Conservation (phyloP, 2,113 vertebrate species). For the Mormoops blainvillei region DNA sequence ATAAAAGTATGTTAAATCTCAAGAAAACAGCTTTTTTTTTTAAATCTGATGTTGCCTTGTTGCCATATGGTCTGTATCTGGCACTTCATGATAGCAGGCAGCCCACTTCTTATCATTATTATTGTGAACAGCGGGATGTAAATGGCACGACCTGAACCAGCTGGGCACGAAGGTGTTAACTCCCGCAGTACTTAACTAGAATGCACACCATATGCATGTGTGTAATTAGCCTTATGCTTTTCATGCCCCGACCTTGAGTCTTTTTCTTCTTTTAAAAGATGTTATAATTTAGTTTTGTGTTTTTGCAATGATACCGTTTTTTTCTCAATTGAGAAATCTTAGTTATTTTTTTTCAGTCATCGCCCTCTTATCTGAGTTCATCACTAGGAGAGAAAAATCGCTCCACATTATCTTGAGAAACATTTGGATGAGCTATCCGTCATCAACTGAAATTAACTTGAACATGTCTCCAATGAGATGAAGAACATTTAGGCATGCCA, state of each 20-base stretch:
- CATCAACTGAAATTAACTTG: slow-evolving; percentile 69
- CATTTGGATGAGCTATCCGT: slow-evolving; percentile 58
- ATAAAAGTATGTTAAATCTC: neutral
- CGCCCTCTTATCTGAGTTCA: slow-evolving; percentile 44
- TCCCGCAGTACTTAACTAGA: neutral
- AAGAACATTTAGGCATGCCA: slow-evolving; percentile 61
- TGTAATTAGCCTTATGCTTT: slow-evolving; percentile 5
- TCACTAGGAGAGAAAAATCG: slow-evolving; percentile 13
- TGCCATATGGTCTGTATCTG: slow-evolving; percentile 29
- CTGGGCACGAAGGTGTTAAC: slow-evolving; percentile 54
- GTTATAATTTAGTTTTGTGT: neutral
- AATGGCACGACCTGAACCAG: slow-evolving; percentile 37
- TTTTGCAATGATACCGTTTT: slow-evolving; percentile 23
- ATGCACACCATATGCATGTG: neutral
- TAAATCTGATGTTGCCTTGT: neutral
- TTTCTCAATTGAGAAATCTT: slow-evolving; percentile 26
- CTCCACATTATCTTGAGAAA: slow-evolving; percentile 55
- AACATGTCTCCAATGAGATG: slow-evolving; percentile 55
- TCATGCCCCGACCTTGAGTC: neutral
- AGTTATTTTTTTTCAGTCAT: slow-evolving; percentile 32
- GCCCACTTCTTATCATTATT: neutral
- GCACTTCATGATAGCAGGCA: slow-evolving; percentile 36
- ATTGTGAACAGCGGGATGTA: slow-evolving; percentile 20
- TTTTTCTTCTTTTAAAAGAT: slow-evolving; percentile 29
- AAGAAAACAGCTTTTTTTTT: slow-evolving; percentile 8